Conservation (phyloP, 2,797 vertebrate genomes). For the Tamandua tetradactyla region DNA sequence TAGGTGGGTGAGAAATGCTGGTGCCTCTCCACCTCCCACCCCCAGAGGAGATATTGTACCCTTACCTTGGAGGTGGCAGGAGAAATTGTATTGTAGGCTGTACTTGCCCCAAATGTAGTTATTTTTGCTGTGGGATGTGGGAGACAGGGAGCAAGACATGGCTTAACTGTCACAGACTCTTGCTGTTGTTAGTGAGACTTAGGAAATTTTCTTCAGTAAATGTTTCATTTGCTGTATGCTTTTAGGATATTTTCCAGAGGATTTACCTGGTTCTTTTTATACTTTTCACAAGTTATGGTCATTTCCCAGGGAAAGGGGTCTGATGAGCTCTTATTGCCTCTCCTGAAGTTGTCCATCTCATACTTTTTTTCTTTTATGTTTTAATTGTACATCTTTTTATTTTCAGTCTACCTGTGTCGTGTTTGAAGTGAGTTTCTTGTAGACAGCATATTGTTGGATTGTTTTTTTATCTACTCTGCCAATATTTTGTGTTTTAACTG, state of each 20-base stretch:
- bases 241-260: neutral
- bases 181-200: no score
- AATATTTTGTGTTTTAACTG: neutral
- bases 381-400: neutral
- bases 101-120: neutral
- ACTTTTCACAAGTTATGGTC: neutral
- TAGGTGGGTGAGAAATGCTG: neutral
- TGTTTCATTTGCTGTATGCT: no score
- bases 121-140: neutral
- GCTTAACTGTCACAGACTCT: neutral
- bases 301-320: neutral
- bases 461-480: neutral
- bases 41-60: neutral
- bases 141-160: neutral
- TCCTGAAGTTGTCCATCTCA: neutral
- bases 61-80: neutral
- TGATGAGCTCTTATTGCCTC: neutral
- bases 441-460: no score
- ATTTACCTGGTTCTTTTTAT: neutral
- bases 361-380: neutral
- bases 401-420: neutral
- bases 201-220: no score
- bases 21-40: neutral
- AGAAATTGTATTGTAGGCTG: neutral
- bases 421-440: neutral